Base-by-base conservation (phyloP, 2,113 vertebrate genomes). In the Aythya baeri region DNA sequence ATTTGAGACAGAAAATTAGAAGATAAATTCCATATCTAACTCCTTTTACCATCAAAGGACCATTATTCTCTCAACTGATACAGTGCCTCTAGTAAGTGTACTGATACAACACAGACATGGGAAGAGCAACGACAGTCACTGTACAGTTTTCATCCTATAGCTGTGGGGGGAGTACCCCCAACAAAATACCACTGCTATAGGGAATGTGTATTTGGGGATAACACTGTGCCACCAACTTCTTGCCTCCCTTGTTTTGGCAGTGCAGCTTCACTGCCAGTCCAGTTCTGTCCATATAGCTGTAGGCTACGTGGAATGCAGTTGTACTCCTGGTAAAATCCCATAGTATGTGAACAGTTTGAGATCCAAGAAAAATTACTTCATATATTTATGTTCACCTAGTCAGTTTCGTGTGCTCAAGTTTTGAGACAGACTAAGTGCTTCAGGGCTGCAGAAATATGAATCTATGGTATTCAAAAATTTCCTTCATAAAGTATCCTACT, bases 281-380 rank as follows among this genome's bases (percentile, higher is more conserved):
- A 59, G n/a, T 26, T 59, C 66, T 67, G 29, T 72, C 66, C 43
- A 13, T 61, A 52, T 92, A 58, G 13, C 36, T 83, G 26, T 13
- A 31, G 54, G 13, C 66, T 21, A 1, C 17, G 9, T 13, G 10
- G 63, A 78, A 52, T 26, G n/a, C 32, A 15, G 38, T 50, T 23
- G 14, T 74, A 57, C 36, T 38, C 65, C 44, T 46, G 17, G 26
- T 38, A 46, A 71, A 41, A 25, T 89, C 0, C 0, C 3, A 1
- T 14, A 16, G 18, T n/a, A 6, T 17, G 8, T 9, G 12, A n/a
- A 23, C 12, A 2, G 16, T 61, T 54, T 27, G 20, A 73, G 62
- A 8, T 46, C 41, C 16, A 10, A n/a, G 79, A 70, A 14, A 38
- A 36, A 27, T 27, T 82, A 23, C 0, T 6, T 1, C 0, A 0